phyloP scores from a whole-genome alignment of 2,888 invertebrate genomes.

The Ryuthela nishihirai region DNA sequence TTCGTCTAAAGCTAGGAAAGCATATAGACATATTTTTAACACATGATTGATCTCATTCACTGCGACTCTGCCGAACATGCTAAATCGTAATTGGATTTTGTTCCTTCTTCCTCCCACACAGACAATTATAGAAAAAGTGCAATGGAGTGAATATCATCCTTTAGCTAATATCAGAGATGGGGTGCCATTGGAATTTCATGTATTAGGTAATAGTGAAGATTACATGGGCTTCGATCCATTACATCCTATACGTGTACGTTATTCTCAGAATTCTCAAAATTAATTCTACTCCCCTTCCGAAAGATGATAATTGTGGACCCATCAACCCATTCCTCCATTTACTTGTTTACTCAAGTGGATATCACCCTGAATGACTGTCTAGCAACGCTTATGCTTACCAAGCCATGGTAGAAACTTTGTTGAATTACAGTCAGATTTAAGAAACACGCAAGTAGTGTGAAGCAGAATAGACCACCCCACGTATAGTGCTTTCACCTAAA shows the following conservation, averaged over 20 bases:
- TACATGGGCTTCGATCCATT: constrained; percentile 12
- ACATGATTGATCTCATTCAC: constrained; percentile 5
- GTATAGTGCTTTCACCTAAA: too few relatives aligned
- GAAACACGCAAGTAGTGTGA: too few relatives aligned
- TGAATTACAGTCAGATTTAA: too few relatives aligned
- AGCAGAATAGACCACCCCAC: too few relatives aligned
- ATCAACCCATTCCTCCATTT: constrained; percentile 5
- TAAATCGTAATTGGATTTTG: constrained; percentile 21
- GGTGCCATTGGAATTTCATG: constrained; percentile 15
- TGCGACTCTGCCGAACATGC: constrained; percentile 17
- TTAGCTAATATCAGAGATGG: constrained; percentile 17
- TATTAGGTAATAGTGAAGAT: constrained; percentile 15
- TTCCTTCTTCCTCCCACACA: constrained; percentile 15
- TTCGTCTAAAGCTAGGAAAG: constrained; percentile 3
- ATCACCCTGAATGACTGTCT: background rate
- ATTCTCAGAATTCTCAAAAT: constrained; percentile 1
- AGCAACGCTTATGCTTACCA: constrained; percentile 9
- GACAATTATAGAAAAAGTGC: constrained; percentile 9
- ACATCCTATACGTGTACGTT: constrained; percentile 1
- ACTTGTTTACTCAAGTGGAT: constrained; percentile 5
- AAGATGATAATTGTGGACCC: too few relatives aligned
- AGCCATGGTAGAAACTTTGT: constrained; percentile 5
- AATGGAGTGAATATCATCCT: constrained; percentile 21
- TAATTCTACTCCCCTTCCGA: background rate
- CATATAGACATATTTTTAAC: constrained; percentile 8